Base-by-base conservation (phyloP, 1,140 invertebrate species). In the Vanessa atalanta region DNA sequence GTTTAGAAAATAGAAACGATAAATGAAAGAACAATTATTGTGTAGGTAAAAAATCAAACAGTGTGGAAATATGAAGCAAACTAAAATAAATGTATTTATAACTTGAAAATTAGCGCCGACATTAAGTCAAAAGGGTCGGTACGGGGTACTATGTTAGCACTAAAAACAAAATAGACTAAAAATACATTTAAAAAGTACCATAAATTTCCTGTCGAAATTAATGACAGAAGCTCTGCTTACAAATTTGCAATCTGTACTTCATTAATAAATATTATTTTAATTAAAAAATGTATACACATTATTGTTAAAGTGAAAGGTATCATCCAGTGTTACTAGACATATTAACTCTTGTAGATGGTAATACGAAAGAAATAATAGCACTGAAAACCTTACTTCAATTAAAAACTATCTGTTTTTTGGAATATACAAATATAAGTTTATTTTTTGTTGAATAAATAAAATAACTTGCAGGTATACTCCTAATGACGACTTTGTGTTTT, bases 321-420 rank as follows among this genome's bases (percentile, higher is more conserved):
- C 70, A 81, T 81, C 77, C 65, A 68, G 64, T 70, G 75, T 78
- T 79, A 79, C 72, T 78, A 79, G 65, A n/a, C 47, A 47, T 79
- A 77, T 70, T 81, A 77, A 79, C 68, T 64, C 75, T 75, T 47
- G 73, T 13, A 73, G 79, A 80, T 80, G 71, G 61, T 80, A 76
- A 78, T 64, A 68, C 37, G 64, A 48, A 31, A 15, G 60, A 3
- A 23, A 51, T 16, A 51, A 13, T 50, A 66, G 65, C 14, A 1
- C 14, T 13, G 57, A 61, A 61, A 61, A 37, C 57, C 57, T 61
- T 61, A 61, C 15, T n/a, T 51, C n/a, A 51, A n/a, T 51, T 51
- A 43, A 9, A 8, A 43, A 8, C 6, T 11, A 11, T 43, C 37
- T 9, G 6, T 31, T 4, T 31, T 3, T 31, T 31, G 26, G 3